Percentiles rank a stretch among this genome's conserved stretches.
Evolutionary conservation across 2,888 invertebrate genomes (phyloP).

Genomic region (Heptascelio sp.): DNA sequence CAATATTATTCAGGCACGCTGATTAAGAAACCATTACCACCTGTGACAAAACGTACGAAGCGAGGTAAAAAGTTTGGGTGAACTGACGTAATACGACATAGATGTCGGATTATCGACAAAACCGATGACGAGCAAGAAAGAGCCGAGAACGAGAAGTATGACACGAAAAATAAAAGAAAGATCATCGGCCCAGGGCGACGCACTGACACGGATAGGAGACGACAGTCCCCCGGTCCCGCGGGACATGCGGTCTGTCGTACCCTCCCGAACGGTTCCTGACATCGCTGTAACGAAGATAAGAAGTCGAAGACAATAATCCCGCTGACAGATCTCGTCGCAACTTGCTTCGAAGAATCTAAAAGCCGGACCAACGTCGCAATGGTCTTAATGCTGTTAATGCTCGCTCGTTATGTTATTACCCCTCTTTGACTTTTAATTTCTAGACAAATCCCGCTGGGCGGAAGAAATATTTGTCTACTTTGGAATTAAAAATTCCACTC

Average conservation of each 20-base stretch:
- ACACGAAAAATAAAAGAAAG: conserved; percentile 65
- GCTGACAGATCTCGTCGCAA: conserved; percentile 82
- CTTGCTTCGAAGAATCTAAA: conserved; percentile 76
- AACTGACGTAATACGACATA: conserved; percentile 21
- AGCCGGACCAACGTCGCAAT: conserved; percentile 46
- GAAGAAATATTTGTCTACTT: background rate
- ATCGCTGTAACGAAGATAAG: conserved; percentile 79
- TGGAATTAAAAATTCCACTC: background rate
- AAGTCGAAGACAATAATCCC: conserved; percentile 84
- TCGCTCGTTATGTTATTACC: conserved; percentile 49
- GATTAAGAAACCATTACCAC: background rate
- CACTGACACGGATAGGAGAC: conserved; percentile 75
- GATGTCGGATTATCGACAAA: conserved; percentile 61
- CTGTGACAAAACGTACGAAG: background rate
- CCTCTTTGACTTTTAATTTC: conserved; percentile 1
- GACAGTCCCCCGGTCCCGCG: conserved; percentile 77
- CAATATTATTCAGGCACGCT: too few species aligned
- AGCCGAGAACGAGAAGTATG: conserved; percentile 17
- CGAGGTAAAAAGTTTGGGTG: conserved; percentile 39
- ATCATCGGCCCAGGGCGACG: conserved; percentile 74
- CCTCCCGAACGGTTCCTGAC: conserved; percentile 66
- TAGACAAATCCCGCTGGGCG: background rate
- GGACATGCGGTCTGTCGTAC: conserved; percentile 71
- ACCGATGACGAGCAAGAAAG: conserved; percentile 55
- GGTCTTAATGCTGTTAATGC: conserved; percentile 57